A percentile compares a stretch with the other conserved stretches of the same genome.
Conservation (phyloP, 2,888 invertebrate species). For the Volucella bombylans region DNA sequence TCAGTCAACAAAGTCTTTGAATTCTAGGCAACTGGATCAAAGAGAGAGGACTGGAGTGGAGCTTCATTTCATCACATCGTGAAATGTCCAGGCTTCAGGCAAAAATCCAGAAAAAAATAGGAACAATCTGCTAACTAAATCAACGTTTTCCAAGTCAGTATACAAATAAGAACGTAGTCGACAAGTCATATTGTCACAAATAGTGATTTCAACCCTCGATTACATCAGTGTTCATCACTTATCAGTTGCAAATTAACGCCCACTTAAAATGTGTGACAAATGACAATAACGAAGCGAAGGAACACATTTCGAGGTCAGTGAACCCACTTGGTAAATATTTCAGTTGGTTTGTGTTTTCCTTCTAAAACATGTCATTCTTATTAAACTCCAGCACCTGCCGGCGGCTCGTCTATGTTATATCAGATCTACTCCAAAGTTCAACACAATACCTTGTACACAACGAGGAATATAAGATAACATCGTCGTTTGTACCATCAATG, state of each 20-base stretch:
- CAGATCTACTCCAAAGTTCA: slow-evolving; percentile 38
- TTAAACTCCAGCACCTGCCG: slow-evolving; percentile 32
- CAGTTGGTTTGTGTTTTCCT: slow-evolving; percentile 51
- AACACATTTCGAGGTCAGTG: slow-evolving; percentile 7
- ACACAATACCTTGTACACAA: slow-evolving; percentile 41
- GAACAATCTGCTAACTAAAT: too few relatives aligned
- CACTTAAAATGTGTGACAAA: slow-evolving; percentile 44
- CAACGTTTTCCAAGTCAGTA: too few relatives aligned
- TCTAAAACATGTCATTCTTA: slow-evolving; percentile 48
- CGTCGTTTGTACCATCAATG: slow-evolving; percentile 27
- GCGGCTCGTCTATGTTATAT: not conserved
- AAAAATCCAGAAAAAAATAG: too few relatives aligned
- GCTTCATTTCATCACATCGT: too few relatives aligned
- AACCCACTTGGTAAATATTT: slow-evolving; percentile 53
- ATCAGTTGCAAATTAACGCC: slow-evolving; percentile 42
- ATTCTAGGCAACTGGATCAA: too few relatives aligned
- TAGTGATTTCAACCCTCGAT: slow-evolving; percentile 14
- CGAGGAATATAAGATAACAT: not conserved
- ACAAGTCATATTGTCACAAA: too few relatives aligned
- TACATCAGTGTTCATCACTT: slow-evolving; percentile 27
- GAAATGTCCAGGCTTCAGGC: too few relatives aligned
- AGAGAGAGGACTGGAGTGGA: too few relatives aligned
- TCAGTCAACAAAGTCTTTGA: too few relatives aligned
- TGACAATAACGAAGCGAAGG: slow-evolving; percentile 13
- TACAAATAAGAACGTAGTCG: too few relatives aligned